Evolutionary conservation across 2,113 vertebrate genomes (phyloP).

Genomic region (Protobothrops flavoviridis): DNA sequence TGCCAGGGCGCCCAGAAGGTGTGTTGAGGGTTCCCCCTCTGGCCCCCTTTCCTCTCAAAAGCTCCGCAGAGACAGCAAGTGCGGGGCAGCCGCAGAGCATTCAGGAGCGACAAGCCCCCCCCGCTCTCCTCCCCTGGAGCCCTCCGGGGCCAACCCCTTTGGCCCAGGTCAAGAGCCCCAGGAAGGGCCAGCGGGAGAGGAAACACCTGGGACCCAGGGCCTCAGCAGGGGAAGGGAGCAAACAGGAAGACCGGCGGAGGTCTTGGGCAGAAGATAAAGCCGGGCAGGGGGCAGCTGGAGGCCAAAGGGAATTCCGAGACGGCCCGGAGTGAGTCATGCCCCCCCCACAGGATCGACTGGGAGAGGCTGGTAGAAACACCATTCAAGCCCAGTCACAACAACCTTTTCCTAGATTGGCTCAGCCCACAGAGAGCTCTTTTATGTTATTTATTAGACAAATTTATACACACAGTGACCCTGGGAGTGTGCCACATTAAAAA

Average conservation of each 20-base stretch:
- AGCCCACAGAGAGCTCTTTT: neutral
- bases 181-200: neutral
- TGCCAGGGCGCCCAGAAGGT: neutral
- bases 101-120: accelerated
- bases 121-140: neutral
- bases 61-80: neutral
- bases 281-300: neutral
- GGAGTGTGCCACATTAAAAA: neutral
- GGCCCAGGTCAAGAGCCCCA: neutral
- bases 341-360: neutral
- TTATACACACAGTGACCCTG: neutral
- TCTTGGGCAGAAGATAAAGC: neutral
- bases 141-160: neutral
- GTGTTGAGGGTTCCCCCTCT: neutral
- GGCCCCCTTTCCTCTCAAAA: neutral
- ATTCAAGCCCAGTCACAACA: neutral
- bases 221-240: neutral
- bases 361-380: neutral
- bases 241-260: neutral
- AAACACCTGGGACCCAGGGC: neutral
- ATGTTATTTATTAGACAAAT: neutral
- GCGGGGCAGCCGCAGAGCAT: neutral
- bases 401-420: neutral
- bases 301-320: neutral
- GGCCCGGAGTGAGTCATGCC: neutral